These are phyloP conservation scores for Turritopsis dohrnii DNA, from an alignment of 30 jellyfish, hydroid and myxozoan genomes.

Conservation along the genomic window DNA sequence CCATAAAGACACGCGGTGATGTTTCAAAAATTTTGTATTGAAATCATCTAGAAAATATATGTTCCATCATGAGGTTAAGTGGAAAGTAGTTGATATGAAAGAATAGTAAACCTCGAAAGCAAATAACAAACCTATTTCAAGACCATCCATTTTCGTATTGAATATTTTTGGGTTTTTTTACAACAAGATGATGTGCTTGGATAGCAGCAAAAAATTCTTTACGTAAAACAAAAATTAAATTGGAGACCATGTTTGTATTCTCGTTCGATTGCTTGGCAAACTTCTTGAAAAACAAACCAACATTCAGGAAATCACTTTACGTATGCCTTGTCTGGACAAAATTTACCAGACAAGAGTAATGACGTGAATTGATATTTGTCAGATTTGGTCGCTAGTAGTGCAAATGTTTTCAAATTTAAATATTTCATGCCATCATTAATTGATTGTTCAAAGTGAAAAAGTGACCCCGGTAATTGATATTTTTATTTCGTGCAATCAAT, in stretches of 20 bases:
- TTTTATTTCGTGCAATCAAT: too few relatives aligned
- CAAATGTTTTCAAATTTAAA: neutral
- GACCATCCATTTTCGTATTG: neutral
- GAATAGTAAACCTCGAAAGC: neutral
- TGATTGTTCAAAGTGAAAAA: too few relatives aligned
- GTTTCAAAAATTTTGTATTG: neutral
- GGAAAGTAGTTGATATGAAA: neutral
- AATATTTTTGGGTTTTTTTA: too few relatives aligned
- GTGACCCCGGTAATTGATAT: neutral
- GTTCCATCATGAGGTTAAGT: neutral
- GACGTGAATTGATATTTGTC: neutral
- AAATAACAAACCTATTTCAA: neutral
- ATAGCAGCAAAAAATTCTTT: neutral
- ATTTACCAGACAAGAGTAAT: neutral
- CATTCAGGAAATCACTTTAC: neutral
- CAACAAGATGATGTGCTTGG: neutral
- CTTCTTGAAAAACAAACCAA: neutral
- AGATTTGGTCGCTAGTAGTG: too few relatives aligned
- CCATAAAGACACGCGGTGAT: neutral
- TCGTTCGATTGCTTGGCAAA: neutral
- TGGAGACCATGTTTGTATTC: neutral
- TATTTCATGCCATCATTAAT: neutral
- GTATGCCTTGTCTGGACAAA: neutral
- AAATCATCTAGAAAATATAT: neutral
- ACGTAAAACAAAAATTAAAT: neutral